Conservation (phyloP, 2,113 vertebrate genomes). For the Opisthocomus hoazin region DNA sequence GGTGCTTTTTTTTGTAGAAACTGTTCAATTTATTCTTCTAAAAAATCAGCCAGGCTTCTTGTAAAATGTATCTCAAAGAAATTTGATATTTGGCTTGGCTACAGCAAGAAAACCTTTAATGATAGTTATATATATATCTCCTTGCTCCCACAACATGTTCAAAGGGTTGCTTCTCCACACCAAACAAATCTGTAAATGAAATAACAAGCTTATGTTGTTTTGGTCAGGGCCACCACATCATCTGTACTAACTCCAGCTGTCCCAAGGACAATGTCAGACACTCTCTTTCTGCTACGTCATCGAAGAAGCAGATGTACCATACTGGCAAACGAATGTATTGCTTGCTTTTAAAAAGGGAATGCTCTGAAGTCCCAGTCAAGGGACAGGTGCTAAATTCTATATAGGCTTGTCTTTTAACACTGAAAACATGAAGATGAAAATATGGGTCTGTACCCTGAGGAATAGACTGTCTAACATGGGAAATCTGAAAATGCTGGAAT, state of each 20-base stretch:
- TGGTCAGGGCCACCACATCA: constrained; percentile 20
- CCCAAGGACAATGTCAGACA: constrained; percentile 39
- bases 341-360: neutral
- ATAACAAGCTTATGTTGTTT: constrained; percentile 41
- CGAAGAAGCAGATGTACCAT: neutral
- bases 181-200: constrained; percentile 37
- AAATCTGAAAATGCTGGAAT: neutral
- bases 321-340: neutral
- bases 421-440: neutral
- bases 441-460: neutral
- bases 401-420: neutral
- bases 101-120: neutral
- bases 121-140: neutral
- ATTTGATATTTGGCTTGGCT: neutral
- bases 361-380: neutral
- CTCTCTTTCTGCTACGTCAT: neutral
- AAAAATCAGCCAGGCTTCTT: neutral
- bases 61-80: neutral
- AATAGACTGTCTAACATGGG: fast-evolving
- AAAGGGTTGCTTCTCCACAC: constrained; percentile 7
- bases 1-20: neutral
- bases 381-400: neutral
- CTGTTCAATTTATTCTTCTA: neutral
- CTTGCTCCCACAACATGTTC: neutral
- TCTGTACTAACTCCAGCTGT: constrained; percentile 34